Evolutionary conservation across 2,113 vertebrate species (phyloP).

Genomic region (Cathartes aura): DNA sequence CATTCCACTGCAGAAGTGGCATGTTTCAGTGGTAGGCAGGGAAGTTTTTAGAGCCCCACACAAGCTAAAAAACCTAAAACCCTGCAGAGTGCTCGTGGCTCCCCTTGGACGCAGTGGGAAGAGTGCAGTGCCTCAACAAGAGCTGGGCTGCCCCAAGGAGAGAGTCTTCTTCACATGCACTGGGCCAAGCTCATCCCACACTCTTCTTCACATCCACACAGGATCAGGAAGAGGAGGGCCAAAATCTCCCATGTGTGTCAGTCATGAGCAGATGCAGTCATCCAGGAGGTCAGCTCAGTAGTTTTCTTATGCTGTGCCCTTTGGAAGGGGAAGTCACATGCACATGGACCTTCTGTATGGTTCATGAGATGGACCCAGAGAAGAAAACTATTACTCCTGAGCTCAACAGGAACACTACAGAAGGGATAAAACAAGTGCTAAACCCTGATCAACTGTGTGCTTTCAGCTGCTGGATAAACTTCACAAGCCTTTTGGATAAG

Average conservation of each 20-base stretch:
- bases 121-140: background rate
- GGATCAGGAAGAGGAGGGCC: background rate
- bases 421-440: background rate
- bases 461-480: background rate
- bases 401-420: background rate
- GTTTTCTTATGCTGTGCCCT: background rate
- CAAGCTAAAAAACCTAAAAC: background rate
- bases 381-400: background rate
- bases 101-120: background rate
- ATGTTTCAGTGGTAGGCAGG: background rate
- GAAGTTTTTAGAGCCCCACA: background rate
- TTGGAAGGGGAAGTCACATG: background rate
- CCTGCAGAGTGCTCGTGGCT: background rate
- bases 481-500: background rate
- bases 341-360: background rate
- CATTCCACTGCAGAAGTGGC: background rate
- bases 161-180: fast-evolving
- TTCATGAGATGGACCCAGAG: background rate
- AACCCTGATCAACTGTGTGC: background rate
- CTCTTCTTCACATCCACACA: background rate
- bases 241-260: fast-evolving
- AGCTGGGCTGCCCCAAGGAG: background rate
- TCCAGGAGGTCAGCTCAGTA: background rate
- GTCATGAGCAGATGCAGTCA: fast-evolving
- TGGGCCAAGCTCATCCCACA: background rate